Evolutionary conservation across 2,797 vertebrate genomes (phyloP), one percentile per base, ranked within the genome.

Genomic region (Dromococcyx pavoninus): DNA sequence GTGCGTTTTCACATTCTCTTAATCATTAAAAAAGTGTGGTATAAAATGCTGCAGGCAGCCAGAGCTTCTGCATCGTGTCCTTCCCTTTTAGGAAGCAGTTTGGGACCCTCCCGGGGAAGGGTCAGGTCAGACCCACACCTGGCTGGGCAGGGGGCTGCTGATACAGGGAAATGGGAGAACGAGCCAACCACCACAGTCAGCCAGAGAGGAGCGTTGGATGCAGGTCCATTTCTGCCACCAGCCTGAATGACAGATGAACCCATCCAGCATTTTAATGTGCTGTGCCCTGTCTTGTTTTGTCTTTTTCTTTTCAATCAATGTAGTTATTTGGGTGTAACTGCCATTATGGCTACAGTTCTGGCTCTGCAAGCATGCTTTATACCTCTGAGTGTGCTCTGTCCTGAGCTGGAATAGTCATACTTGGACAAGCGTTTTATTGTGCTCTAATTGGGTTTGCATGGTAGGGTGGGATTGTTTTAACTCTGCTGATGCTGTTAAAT

Each of bases 1-100:
- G 1, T 53, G 35, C 22, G 2, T 25, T 62, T 72, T 79, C 35
- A 54, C 21, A 18, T 73, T 69, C 54, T 65, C n/a, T 50, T 74
- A 44, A 37, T 79, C 1, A 0, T 66, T 61, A 3, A 44, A 79
- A 84, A 62, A 65, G 13, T 0, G 0, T 44, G 30, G 23, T 67
- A 86, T 76, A 6, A 69, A 79, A 39, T 7, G 28, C 54, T 64
- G 32, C 24, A 48, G 67, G 67, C 69, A 86, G 53, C 27, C 71
- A 72, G 83, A 67, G 75, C 58, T 75, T 53, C 58, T 89, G 66
- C 58, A 17, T 46, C 21, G 0, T 5, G 17, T 32, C 50, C 74
- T 64, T 81, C 33, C 56, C 46, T 35, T 44, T 44, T 30, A 57
- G 60, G 37, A 61, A 24, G 56, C 41, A 35, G 37, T 46, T 69